Percentiles rank a stretch among this genome's conserved stretches.
Evolutionary conservation across 2,113 vertebrate genomes (phyloP).

Genomic region (Colinus virginianus): DNA sequence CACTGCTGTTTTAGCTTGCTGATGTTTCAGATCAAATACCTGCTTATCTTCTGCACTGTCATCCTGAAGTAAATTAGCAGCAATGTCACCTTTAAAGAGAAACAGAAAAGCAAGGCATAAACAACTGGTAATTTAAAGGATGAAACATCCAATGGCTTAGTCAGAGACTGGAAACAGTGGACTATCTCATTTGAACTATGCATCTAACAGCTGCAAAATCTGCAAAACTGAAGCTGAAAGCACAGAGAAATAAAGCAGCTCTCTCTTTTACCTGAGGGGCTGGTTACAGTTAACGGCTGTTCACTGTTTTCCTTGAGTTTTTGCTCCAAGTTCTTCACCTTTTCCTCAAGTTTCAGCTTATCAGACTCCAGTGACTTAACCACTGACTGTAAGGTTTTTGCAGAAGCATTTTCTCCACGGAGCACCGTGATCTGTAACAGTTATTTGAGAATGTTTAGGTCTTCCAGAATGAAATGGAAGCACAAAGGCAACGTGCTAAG

Average conservation of each 20-base stretch:
- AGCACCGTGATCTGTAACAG: slow-evolving; percentile 83
- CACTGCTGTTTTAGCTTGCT: background rate
- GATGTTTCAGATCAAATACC: slow-evolving; percentile 73
- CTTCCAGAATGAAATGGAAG: background rate
- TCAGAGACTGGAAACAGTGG: rapidly evolving
- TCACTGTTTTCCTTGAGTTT: slow-evolving; percentile 80
- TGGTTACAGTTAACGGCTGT: slow-evolving; percentile 58
- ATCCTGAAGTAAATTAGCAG: slow-evolving; percentile 82
- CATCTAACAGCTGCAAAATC: background rate
- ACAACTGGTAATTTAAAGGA: background rate
- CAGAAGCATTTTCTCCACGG: slow-evolving; percentile 84
- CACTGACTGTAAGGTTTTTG: slow-evolving; percentile 84
- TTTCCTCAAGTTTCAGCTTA: slow-evolving; percentile 87
- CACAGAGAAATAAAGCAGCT: rapidly evolving
- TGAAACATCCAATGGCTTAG: background rate
- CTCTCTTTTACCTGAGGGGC: slow-evolving; percentile 75
- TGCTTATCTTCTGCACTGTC: slow-evolving; percentile 88
- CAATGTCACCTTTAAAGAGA: slow-evolving; percentile 79
- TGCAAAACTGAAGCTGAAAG: background rate
- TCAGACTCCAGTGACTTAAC: slow-evolving; percentile 89
- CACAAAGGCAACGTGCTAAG: background rate
- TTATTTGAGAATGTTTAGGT: background rate
- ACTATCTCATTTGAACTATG: background rate
- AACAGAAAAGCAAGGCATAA: background rate
- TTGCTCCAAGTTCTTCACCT: slow-evolving; percentile 87